Conservation (phyloP, 2,888 invertebrate species). For the Leptopilina drosophilae region DNA sequence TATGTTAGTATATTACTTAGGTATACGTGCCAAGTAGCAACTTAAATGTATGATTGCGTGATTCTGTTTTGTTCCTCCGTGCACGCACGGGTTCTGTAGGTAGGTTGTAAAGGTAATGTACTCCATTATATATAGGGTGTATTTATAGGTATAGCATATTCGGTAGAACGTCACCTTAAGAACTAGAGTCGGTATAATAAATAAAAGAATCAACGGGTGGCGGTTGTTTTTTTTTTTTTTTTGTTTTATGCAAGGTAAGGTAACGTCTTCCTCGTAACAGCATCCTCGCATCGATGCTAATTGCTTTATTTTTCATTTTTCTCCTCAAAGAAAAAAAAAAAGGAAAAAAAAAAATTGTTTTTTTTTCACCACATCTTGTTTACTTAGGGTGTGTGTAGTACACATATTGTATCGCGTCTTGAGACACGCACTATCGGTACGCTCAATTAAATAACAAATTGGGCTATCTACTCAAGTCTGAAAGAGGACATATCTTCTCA, state of each 20-base stretch:
- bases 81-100: constrained; percentile 64
- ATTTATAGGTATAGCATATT: constrained; percentile 74
- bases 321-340: constrained; percentile 28
- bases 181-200: constrained; percentile 74
- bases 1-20: constrained; percentile 77
- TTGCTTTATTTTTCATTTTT: constrained; percentile 44
- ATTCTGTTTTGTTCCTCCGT: constrained; percentile 74
- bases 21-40: constrained; percentile 77
- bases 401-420: too few relatives aligned
- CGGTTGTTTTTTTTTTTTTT: constrained; percentile 55
- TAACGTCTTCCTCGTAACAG: too few relatives aligned
- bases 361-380: neutral
- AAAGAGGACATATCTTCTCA: constrained; percentile 57
- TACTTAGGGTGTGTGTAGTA: too few relatives aligned
- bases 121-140: constrained; percentile 75
- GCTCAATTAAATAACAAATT: constrained; percentile 65
- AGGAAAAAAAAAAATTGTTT: neutral
- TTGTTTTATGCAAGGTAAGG: constrained; percentile 37
- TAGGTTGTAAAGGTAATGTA: constrained; percentile 64
- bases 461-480: constrained; percentile 66
- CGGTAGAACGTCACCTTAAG: constrained; percentile 76
- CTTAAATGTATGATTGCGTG: constrained; percentile 77
- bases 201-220: constrained; percentile 71
- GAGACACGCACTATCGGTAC: too few relatives aligned
- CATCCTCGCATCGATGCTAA: constrained; percentile 37